These are phyloP conservation scores for Rousettus madagascariensis DNA, from an alignment of 2,797 vertebrate genomes.

Conservation along the genomic window DNA sequence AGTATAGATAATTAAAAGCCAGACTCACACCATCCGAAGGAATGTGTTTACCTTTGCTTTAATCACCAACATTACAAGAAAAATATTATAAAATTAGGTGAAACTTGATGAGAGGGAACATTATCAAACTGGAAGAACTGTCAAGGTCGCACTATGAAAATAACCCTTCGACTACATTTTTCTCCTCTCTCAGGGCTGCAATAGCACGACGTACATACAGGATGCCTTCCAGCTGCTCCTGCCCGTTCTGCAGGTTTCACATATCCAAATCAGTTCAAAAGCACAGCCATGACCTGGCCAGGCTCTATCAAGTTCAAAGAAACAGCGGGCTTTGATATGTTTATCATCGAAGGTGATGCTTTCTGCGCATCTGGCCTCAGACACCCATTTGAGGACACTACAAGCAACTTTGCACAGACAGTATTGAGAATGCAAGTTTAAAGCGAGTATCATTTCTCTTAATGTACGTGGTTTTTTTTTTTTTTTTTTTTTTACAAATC, in stretches of 20 bases:
- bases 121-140: not conserved
- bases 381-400: slow-evolving; percentile 68
- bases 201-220: slow-evolving; percentile 94
- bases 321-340: not conserved
- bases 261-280: slow-evolving; percentile 89
- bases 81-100: not conserved
- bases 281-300: slow-evolving; percentile 47
- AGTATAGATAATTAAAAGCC: not conserved
- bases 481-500: slow-evolving; percentile 52
- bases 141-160: not conserved
- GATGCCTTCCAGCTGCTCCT: slow-evolving; percentile 96
- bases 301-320: not conserved
- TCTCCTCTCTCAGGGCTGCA: slow-evolving; percentile 89
- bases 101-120: not conserved
- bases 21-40: not conserved
- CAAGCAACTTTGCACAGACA: slow-evolving; percentile 82
- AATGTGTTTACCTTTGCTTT: not conserved
- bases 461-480: slow-evolving; percentile 19
- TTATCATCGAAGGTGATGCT: not conserved
- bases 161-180: not conserved
- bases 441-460: slow-evolving; percentile 37
- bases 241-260: slow-evolving; percentile 94
- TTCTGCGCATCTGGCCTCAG: not conserved
- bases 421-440: slow-evolving; percentile 65
- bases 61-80: not conserved